Evolutionary conservation across 1,140 invertebrate species (phyloP).

Genomic region (Physella acuta): DNA sequence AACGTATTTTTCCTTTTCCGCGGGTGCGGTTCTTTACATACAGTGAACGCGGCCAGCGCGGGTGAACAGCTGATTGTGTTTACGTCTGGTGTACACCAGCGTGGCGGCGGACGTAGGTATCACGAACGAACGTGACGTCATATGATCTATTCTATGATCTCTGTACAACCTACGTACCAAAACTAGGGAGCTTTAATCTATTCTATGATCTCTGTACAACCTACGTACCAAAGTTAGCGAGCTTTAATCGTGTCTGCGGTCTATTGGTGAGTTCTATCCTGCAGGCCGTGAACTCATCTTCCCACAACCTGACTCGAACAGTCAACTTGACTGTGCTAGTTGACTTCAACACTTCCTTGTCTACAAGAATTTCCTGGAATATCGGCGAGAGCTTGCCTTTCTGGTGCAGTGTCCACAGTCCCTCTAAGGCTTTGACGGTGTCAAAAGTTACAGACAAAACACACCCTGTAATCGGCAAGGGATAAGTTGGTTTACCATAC

Average conservation of each 20-base stretch:
- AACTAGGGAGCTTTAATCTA: no score
- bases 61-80: no score
- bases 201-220: no score
- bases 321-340: slow-evolving; percentile 31
- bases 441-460: slow-evolving; percentile 14
- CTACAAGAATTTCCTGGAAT: slow-evolving; percentile 37
- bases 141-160: no score
- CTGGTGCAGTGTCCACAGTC: neutral
- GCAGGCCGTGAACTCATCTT: slow-evolving; percentile 40
- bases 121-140: no score
- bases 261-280: slow-evolving; percentile 31
- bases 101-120: no score
- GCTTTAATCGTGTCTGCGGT: slow-evolving; percentile 7
- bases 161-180: no score
- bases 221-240: slow-evolving; percentile 31
- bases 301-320: slow-evolving; percentile 38
- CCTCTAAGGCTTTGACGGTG: neutral
- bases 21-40: no score
- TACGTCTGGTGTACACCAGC: no score
- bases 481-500: neutral
- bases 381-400: neutral
- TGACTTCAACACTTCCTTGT: slow-evolving; percentile 30
- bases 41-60: no score
- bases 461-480: slow-evolving; percentile 9
- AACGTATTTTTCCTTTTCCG: no score